A percentile compares a stretch with the other conserved stretches of the same genome.
Evolutionary conservation across 2,888 invertebrate species (phyloP).

Genomic region (Caenorhabditis becei): DNA sequence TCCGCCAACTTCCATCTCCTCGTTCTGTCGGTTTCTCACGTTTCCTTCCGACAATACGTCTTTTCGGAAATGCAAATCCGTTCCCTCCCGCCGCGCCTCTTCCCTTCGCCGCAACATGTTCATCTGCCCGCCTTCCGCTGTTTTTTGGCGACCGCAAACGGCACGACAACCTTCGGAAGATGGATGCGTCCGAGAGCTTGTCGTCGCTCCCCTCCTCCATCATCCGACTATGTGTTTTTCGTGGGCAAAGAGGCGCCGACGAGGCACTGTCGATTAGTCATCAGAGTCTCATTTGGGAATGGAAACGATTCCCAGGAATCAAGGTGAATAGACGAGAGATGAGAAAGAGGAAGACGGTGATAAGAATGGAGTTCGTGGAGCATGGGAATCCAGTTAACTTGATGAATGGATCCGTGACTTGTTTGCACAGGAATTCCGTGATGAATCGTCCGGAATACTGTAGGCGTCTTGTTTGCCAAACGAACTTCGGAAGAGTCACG

Average conservation of each 20-base stretch:
- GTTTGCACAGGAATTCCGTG: constrained; percentile 18
- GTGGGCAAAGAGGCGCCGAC: background rate
- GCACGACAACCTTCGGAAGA: constrained; percentile 51
- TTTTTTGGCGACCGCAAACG: constrained; percentile 22
- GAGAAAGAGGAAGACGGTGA: constrained; percentile 29
- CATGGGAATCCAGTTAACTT: constrained; percentile 43
- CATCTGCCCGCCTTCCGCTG: background rate
- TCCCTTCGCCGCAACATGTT: constrained; percentile 54
- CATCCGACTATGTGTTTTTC: constrained; percentile 42
- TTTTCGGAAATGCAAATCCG: constrained; percentile 53
- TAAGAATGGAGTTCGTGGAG: constrained; percentile 33
- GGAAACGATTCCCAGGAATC: constrained; percentile 25
- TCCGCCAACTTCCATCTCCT: constrained; percentile 9
- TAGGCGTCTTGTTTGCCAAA: too few relatives aligned
- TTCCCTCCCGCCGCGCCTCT: constrained; percentile 11
- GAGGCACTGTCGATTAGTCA: constrained; percentile 43
- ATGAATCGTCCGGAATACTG: constrained; percentile 12
- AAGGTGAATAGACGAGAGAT: constrained; percentile 21
- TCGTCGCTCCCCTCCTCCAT: constrained; percentile 31
- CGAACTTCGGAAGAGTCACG: too few relatives aligned
- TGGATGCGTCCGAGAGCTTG: constrained; percentile 51
- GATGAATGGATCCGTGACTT: constrained; percentile 7
- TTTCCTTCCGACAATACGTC: constrained; percentile 59
- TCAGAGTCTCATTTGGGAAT: background rate
- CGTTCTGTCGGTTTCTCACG: constrained; percentile 54